Conservation (phyloP, 1,140 invertebrate genomes). For the Stegodyphus mimosarum region DNA sequence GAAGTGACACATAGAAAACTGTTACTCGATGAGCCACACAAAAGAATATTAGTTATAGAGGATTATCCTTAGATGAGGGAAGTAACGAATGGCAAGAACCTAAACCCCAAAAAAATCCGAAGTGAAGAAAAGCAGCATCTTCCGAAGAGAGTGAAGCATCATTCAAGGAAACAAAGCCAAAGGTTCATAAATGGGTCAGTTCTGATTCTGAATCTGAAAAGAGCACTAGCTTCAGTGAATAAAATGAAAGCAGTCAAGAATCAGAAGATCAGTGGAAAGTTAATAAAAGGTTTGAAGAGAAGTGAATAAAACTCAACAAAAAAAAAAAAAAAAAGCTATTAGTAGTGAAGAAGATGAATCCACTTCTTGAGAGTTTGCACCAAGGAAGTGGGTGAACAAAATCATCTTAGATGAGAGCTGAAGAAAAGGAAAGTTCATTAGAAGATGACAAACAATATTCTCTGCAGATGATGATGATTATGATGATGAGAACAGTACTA, state of each 20-base stretch:
- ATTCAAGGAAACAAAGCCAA: constrained; percentile 30
- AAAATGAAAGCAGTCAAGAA: constrained; percentile 10
- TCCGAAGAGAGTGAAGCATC: constrained; percentile 40
- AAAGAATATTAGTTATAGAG: no score
- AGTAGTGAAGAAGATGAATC: constrained; percentile 44
- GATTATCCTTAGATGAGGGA: no score
- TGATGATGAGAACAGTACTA: not conserved
- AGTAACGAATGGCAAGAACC: no score
- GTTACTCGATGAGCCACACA: no score
- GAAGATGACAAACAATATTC: constrained; percentile 68
- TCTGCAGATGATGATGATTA: constrained; percentile 37
- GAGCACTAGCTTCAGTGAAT: constrained; percentile 10
- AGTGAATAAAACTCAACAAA: constrained; percentile 24
- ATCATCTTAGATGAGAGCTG: constrained; percentile 76
- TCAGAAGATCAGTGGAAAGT: constrained; percentile 49
- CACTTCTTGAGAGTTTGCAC: not conserved
- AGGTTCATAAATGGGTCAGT: constrained; percentile 18
- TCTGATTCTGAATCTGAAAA: constrained; percentile 18
- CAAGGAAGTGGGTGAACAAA: constrained; percentile 60
- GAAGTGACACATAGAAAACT: no score
- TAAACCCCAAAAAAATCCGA: not conserved
- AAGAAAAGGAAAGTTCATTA: constrained; percentile 64
- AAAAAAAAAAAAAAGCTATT: constrained; percentile 46
- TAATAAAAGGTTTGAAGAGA: constrained; percentile 19
- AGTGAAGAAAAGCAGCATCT: constrained; percentile 24